These are phyloP conservation scores for Lophotis ruficrista DNA, from an alignment of 2,113 vertebrate genomes.

Conservation along the genomic window DNA sequence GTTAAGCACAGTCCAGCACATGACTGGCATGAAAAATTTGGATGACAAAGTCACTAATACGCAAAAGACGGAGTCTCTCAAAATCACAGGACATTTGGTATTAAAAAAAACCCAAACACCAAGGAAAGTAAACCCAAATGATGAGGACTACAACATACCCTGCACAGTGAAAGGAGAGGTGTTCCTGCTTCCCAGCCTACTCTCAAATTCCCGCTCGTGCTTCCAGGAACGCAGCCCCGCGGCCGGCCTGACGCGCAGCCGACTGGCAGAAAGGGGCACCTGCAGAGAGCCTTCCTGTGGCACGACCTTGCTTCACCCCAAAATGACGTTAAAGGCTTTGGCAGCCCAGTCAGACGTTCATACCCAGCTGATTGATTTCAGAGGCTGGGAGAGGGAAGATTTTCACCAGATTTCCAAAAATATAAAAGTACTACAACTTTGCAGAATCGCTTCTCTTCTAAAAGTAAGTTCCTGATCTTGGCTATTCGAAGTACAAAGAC, in stretches of 20 bases:
- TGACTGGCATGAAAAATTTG: background rate
- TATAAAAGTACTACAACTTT: rapidly evolving
- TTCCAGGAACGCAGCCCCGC: rapidly evolving
- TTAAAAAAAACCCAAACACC: background rate
- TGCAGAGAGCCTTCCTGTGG: slow-evolving; percentile 12
- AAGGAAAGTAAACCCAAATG: background rate
- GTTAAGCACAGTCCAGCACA: background rate
- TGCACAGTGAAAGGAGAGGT: background rate
- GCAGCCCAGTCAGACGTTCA: slow-evolving; percentile 14
- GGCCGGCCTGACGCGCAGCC: background rate
- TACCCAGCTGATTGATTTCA: background rate
- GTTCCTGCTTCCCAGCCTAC: background rate
- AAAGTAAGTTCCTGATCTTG: background rate
- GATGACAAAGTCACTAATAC: background rate
- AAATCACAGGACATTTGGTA: background rate
- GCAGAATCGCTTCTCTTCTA: background rate
- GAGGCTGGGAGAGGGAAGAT: background rate
- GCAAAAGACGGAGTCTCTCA: background rate
- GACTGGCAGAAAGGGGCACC: background rate
- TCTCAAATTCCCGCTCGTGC: background rate
- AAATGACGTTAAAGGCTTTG: background rate
- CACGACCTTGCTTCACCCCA: background rate
- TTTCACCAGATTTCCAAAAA: background rate
- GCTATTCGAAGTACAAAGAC: background rate
- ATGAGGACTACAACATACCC: background rate